phyloP scores from a whole-genome alignment of 2,797 vertebrate genomes.

The Phoebastria nigripes region DNA sequence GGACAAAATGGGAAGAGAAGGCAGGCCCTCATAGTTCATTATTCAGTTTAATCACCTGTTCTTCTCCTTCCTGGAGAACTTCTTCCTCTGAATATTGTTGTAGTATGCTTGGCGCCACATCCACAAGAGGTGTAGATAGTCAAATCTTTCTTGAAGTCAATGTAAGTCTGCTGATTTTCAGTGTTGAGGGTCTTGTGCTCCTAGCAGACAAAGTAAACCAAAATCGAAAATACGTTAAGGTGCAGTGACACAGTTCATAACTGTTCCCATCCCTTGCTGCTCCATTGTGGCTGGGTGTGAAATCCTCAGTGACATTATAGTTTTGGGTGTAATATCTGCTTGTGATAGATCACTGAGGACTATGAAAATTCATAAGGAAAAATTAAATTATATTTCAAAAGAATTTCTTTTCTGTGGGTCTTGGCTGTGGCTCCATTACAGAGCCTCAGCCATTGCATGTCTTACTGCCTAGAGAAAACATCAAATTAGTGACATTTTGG shows the following conservation, averaged over 20 bases:
- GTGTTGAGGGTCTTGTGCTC: background rate
- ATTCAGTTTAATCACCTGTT: background rate
- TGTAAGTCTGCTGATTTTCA: background rate
- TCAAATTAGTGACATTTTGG: background rate
- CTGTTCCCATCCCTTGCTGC: background rate
- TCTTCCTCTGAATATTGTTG: background rate
- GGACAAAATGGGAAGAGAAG: background rate
- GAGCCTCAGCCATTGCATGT: background rate
- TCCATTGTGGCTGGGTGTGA: background rate
- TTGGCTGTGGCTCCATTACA: background rate
- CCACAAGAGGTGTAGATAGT: background rate
- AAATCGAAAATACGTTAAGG: background rate
- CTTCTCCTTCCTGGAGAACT: background rate
- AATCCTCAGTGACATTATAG: background rate
- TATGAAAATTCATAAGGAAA: conserved; percentile 46
- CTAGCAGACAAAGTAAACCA: background rate
- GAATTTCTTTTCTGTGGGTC: background rate
- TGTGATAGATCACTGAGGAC: conserved; percentile 38
- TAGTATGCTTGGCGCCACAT: fast-evolving
- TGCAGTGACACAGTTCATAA: background rate
- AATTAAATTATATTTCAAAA: conserved; percentile 37
- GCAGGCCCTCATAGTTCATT: background rate
- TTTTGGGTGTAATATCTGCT: conserved; percentile 19
- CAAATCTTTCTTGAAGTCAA: background rate
- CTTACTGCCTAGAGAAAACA: background rate